Evolutionary conservation across 2,888 invertebrate species (phyloP).

Genomic region (Uloborus plumipes): DNA sequence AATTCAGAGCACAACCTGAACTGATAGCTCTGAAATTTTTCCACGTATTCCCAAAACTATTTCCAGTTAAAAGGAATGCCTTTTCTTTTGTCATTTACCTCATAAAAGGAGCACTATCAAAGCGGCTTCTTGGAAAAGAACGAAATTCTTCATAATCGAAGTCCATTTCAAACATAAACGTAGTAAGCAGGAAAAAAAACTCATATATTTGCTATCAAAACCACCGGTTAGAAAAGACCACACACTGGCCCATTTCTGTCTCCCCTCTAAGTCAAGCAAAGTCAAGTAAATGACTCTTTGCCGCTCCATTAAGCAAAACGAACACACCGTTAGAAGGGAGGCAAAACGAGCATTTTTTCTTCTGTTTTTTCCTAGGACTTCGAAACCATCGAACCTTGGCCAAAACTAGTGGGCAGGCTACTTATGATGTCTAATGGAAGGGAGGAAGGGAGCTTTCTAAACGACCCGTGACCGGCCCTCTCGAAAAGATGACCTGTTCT

Average conservation of each 20-base stretch:
- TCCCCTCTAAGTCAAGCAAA: slow-evolving; percentile 4
- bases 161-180: too few relatives aligned
- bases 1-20: too few relatives aligned
- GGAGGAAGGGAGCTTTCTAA: slow-evolving; percentile 7
- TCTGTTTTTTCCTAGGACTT: background rate
- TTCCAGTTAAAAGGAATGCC: too few relatives aligned
- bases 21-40: too few relatives aligned
- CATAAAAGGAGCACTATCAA: too few relatives aligned
- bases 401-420: slow-evolving; percentile 25
- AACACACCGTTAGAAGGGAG: slow-evolving; percentile 8
- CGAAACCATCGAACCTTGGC: slow-evolving; percentile 39
- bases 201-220: slow-evolving; percentile 4
- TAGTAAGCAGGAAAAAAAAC: background rate
- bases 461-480: slow-evolving; percentile 27
- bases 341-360: background rate
- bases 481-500: slow-evolving; percentile 30
- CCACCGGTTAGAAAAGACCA: slow-evolving; percentile 10
- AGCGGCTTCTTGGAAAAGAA: too few relatives aligned
- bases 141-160: too few relatives aligned
- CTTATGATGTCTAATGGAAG: slow-evolving; percentile 18
- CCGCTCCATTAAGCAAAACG: slow-evolving; percentile 41
- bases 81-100: too few relatives aligned
- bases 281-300: slow-evolving; percentile 42
- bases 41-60: too few relatives aligned
- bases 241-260: slow-evolving; percentile 15